A percentile compares a stretch with the other conserved stretches of the same genome.
These are phyloP conservation scores for Dasypolia templi DNA, from an alignment of 2,888 invertebrate genomes.

Conservation along the genomic window DNA sequence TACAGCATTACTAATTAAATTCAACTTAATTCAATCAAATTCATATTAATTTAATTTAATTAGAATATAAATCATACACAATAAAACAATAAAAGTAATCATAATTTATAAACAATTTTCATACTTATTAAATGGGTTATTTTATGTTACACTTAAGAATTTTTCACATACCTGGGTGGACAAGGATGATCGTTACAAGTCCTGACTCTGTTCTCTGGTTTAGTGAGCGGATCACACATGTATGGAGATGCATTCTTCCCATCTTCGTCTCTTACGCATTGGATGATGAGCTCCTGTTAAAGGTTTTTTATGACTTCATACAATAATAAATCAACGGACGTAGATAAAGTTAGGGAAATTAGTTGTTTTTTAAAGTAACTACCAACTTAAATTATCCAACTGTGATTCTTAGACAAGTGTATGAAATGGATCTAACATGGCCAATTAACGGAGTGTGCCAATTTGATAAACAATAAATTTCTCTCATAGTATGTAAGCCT, in stretches of 20 bases:
- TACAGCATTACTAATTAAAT: too few relatives aligned
- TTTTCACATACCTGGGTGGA: constrained; percentile 94
- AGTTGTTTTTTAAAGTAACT: not conserved
- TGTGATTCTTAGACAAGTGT: not conserved
- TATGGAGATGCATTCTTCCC: constrained; percentile 96
- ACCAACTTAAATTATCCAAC: too few relatives aligned
- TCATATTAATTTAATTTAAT: too few relatives aligned
- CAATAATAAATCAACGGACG: too few relatives aligned
- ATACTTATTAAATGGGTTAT: too few relatives aligned
- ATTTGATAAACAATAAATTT: not conserved
- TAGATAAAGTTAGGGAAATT: not conserved
- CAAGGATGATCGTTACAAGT: constrained; percentile 99
- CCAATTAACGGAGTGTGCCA: not conserved
- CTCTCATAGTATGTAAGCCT: not conserved
- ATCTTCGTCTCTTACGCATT: constrained; percentile 96
- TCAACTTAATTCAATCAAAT: too few relatives aligned
- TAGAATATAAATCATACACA: too few relatives aligned
- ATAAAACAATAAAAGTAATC: too few relatives aligned
- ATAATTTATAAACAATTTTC: too few relatives aligned
- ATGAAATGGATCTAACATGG: not conserved
- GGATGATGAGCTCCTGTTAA: constrained; percentile 95
- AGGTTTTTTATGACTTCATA: constrained; percentile 6
- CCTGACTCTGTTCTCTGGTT: constrained; percentile 96
- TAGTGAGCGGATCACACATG: constrained; percentile 95
- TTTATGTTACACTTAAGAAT: too few relatives aligned